Conservation (phyloP, 1,140 invertebrate species). For the Bactericera cockerelli region DNA sequence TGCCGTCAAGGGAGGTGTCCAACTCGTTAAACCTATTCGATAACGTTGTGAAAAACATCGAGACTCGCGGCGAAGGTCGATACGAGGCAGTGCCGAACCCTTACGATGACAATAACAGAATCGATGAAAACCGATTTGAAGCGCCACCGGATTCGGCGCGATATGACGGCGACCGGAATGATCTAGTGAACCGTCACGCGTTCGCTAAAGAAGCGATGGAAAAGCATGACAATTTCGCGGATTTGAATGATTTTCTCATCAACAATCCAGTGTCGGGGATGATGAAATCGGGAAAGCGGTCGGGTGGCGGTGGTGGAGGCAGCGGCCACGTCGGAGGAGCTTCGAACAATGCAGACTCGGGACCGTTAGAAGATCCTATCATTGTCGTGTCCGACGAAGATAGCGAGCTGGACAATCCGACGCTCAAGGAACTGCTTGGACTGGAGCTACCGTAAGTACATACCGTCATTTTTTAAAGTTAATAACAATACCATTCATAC, state of each 20-base stretch:
- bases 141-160: neutral
- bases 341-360: neutral
- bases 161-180: neutral
- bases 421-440: neutral
- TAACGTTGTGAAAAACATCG: neutral
- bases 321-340: neutral
- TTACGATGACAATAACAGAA: neutral
- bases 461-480: too few species aligned
- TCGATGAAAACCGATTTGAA: too few species aligned
- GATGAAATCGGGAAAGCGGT: neutral
- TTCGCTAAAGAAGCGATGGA: neutral
- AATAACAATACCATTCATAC: too few species aligned
- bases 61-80: neutral
- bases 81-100: too few species aligned
- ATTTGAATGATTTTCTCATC: slow-evolving; percentile 5
- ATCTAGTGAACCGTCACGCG: neutral
- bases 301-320: neutral
- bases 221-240: neutral
- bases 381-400: slow-evolving; percentile 2
- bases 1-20: neutral
- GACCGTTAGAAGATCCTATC: slow-evolving; percentile 1
- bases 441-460: slow-evolving; percentile 6
- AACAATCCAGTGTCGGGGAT: neutral
- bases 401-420: slow-evolving; percentile 6
- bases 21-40: neutral